Evolutionary conservation across 2,888 invertebrate species (phyloP).

Genomic region (Lumbricus terrestris): DNA sequence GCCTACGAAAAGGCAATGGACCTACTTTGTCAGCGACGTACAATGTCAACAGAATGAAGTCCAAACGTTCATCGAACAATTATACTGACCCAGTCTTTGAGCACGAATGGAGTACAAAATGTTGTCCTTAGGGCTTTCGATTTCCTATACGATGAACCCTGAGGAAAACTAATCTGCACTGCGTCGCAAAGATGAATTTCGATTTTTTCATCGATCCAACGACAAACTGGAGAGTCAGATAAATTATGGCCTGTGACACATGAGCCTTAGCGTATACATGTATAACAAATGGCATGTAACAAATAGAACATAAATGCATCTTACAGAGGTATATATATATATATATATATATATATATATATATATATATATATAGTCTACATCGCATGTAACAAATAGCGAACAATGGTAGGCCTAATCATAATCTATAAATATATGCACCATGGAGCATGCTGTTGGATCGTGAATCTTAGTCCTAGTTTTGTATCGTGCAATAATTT

Average conservation of each 20-base stretch:
- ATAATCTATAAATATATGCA: no score
- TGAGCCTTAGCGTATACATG: background rate
- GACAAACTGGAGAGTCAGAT: background rate
- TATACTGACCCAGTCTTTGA: background rate
- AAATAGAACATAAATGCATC: background rate
- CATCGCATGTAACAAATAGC: no score
- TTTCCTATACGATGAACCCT: background rate
- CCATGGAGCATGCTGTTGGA: no score
- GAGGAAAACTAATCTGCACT: background rate
- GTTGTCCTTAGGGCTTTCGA: background rate
- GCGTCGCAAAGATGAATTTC: background rate
- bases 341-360: no score
- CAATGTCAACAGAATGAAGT: background rate
- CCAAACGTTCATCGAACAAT: slow-evolving; percentile 3
- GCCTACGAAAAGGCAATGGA: background rate
- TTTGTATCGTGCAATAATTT: no score
- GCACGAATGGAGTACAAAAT: background rate
- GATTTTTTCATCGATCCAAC: background rate
- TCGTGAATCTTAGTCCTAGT: no score
- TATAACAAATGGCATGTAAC: background rate
- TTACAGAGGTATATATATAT: no score
- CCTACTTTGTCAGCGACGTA: background rate
- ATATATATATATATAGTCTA: no score
- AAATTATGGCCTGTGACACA: background rate
- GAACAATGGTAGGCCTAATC: no score